Conservation (phyloP, 2,113 vertebrate genomes). For the Rhinoptilus africanus region DNA sequence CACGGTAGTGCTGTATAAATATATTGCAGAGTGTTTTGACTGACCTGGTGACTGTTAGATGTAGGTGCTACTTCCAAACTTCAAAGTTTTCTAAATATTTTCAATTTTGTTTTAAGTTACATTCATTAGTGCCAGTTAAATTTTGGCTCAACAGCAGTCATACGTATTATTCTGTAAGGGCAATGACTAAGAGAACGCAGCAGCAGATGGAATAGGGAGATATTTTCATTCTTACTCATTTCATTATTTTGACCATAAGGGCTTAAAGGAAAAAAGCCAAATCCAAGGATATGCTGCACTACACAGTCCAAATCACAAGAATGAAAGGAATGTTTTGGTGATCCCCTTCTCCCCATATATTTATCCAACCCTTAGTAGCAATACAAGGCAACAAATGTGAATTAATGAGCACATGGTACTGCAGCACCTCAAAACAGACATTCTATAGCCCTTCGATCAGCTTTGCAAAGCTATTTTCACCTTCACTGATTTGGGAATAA, state of each 20-base stretch:
- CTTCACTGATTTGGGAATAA: background rate
- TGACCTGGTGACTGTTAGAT: background rate
- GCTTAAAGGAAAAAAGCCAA: background rate
- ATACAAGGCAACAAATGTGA: background rate
- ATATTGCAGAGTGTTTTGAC: background rate
- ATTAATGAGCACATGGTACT: background rate
- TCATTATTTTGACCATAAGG: background rate
- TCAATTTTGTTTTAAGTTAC: background rate
- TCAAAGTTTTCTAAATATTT: slow-evolving; percentile 13
- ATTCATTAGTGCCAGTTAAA: background rate
- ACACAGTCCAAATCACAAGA: background rate
- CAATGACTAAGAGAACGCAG: background rate
- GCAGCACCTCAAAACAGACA: background rate
- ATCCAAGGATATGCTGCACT: background rate
- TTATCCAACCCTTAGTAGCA: background rate
- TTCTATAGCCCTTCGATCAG: background rate
- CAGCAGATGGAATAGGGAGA: background rate
- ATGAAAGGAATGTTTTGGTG: background rate
- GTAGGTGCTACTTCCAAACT: slow-evolving; percentile 17
- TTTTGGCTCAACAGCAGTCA: background rate
- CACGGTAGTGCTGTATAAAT: background rate
- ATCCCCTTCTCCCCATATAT: accelerated
- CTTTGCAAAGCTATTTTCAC: background rate
- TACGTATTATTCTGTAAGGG: background rate
- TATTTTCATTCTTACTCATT: background rate